Base-by-base conservation (phyloP, 35 echinoderm and acorn worm species). In the Holothuria glaberrima region DNA sequence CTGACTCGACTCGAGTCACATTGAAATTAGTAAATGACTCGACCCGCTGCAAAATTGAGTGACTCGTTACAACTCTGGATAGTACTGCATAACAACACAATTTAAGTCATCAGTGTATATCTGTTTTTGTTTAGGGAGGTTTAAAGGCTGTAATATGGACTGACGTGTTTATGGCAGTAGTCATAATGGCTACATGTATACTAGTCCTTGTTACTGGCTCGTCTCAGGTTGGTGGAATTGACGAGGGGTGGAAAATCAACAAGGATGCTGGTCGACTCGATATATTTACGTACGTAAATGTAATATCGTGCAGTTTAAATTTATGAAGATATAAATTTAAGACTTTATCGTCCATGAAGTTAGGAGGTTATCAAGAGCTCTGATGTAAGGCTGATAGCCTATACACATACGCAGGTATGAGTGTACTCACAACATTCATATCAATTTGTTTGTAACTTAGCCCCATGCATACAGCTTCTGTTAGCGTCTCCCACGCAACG, bases 91-190 rank as follows among this genome's bases (percentile, higher is more conserved):
- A 14, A 61, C 58, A n/a, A 18, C n/a, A 61, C 16, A n/a, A n/a
- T n/a, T n/a, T 41, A 41, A 4, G 7, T 41, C 36, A 26, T 69
- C 66, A 26, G 66, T 25, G 7, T 29, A 12, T n/a, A 54, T 61
- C 80, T 25, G 3, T n/a, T 31, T 48, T 68, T 48, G 2, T 21
- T 9, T 46, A 91, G 75, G 78, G 78, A 72, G 80, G 78, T 12
- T 35, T 91, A 26, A 86, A 91, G 29, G 80, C 66, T 34, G 78
- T 91, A 25, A 91, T 86, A 2, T 82, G 89, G 89, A 90, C 76
- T 2, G 89, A 81, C 29, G 89, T 90, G 14, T 26, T 90, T 17
- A 80, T 80, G 79, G 70, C 65, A 56, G 31, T 85, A 7, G 48
- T 83, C 6, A 91, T 83, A 16, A 30, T 91, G 17, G 48, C 2